Evolutionary conservation across 2,113 vertebrate species (phyloP).

Genomic region (Phalacrocorax pelagicus): DNA sequence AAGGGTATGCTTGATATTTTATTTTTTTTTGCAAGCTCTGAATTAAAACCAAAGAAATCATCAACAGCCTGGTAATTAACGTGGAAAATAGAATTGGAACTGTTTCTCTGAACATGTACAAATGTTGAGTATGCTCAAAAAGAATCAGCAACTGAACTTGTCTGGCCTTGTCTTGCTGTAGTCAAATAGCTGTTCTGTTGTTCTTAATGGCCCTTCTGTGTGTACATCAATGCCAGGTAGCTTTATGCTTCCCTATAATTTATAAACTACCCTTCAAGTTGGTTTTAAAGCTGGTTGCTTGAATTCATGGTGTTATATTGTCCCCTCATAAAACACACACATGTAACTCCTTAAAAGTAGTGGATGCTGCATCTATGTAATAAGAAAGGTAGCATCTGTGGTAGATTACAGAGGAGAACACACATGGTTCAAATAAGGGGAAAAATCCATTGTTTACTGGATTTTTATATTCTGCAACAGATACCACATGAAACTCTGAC

Average conservation of each 20-base stretch:
- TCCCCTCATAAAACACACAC: not conserved
- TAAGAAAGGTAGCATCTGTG: not conserved
- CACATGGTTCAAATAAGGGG: conserved; percentile 37
- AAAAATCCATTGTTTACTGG: conserved; percentile 18
- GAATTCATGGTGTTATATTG: not conserved
- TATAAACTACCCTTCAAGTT: not conserved
- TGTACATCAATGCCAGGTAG: not conserved
- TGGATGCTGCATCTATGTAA: not conserved
- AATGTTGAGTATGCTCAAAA: not conserved
- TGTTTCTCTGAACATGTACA: not conserved
- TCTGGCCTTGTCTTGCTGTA: not conserved
- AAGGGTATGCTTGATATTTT: not conserved
- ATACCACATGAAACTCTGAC: not conserved
- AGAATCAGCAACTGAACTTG: not conserved
- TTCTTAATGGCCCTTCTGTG: not conserved
- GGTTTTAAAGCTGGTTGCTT: not conserved
- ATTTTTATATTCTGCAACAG: conserved; percentile 10
- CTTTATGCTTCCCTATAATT: not conserved
- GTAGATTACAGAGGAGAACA: not conserved
- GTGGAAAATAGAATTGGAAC: not conserved
- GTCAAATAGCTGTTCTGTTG: not conserved
- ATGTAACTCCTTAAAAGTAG: not conserved
- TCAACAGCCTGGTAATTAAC: not conserved
- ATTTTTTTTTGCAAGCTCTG: not conserved
- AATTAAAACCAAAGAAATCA: not conserved